Evolutionary conservation across 1,140 invertebrate genomes (phyloP).

Genomic region (Papilio polyxenes): DNA sequence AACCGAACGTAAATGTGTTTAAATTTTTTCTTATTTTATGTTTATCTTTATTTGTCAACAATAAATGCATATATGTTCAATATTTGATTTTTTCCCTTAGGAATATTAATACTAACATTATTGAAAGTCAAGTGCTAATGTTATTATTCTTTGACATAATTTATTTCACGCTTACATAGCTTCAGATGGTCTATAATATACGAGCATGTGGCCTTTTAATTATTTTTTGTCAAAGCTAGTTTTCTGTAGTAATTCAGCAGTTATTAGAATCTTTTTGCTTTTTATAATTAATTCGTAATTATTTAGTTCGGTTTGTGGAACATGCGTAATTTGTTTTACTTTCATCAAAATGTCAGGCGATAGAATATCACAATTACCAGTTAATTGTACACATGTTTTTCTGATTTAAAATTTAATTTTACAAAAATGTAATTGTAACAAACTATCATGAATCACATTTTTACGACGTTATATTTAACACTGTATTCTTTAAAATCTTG

Average conservation of each 20-base stretch:
- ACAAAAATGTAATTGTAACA: not conserved
- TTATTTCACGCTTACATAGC: not conserved
- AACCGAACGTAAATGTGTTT: not conserved
- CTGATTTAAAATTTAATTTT: not conserved
- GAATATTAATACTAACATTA: slow-evolving; percentile 13
- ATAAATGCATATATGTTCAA: not conserved
- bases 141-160: not conserved
- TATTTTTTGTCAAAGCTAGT: not conserved
- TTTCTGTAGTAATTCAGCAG: not conserved
- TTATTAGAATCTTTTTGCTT: not conserved
- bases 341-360: not conserved
- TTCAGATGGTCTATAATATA: not conserved
- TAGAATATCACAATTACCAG: not conserved
- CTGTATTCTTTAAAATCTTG: no score
- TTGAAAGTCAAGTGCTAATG: not conserved
- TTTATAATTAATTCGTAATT: not conserved
- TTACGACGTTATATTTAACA: no score
- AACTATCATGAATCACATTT: no score
- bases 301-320: not conserved
- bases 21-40: not conserved
- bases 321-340: not conserved
- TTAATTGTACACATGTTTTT: not conserved
- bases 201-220: not conserved
- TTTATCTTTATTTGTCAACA: no score
- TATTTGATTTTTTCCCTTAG: not conserved